A percentile compares a stretch with the other conserved stretches of the same genome.
Conservation (phyloP, 2,888 invertebrate species). For the Eurois occulta region DNA sequence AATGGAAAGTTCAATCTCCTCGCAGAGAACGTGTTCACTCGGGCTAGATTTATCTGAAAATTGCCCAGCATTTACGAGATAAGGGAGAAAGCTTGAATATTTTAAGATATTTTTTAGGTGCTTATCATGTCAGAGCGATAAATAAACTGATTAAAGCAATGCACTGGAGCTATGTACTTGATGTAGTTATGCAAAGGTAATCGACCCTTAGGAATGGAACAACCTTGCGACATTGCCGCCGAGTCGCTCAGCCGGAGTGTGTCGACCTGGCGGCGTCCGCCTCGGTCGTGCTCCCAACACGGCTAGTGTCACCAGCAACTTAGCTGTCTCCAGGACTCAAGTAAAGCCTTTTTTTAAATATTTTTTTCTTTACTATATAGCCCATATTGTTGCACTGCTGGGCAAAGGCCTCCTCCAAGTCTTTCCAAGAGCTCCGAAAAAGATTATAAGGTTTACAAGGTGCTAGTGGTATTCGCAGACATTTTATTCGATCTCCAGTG, state of each 20-base stretch:
- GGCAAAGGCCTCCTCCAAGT: background rate
- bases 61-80: constrained; percentile 12
- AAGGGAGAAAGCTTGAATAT: constrained; percentile 26
- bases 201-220: constrained; percentile 70
- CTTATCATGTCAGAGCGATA: constrained; percentile 55
- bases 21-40: constrained; percentile 40
- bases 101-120: constrained; percentile 23
- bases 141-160: constrained; percentile 63
- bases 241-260: constrained; percentile 65
- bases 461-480: background rate
- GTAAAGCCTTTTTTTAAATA: background rate
- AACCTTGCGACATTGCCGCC: constrained; percentile 76
- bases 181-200: constrained; percentile 67
- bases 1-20: constrained; percentile 60
- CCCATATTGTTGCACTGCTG: background rate
- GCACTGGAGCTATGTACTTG: constrained; percentile 60
- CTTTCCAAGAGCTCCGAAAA: background rate
- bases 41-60: constrained; percentile 42
- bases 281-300: constrained; percentile 60
- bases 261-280: constrained; percentile 72
- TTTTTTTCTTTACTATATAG: background rate
- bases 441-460: background rate
- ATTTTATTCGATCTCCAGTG: background rate
- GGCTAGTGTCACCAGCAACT: constrained; percentile 53
- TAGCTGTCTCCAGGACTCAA: constrained; percentile 26